Evolutionary conservation across 2,113 vertebrate species (phyloP), one percentile per base, ranked within the genome.

Genomic region (Xiphorhynchus elegans): DNA sequence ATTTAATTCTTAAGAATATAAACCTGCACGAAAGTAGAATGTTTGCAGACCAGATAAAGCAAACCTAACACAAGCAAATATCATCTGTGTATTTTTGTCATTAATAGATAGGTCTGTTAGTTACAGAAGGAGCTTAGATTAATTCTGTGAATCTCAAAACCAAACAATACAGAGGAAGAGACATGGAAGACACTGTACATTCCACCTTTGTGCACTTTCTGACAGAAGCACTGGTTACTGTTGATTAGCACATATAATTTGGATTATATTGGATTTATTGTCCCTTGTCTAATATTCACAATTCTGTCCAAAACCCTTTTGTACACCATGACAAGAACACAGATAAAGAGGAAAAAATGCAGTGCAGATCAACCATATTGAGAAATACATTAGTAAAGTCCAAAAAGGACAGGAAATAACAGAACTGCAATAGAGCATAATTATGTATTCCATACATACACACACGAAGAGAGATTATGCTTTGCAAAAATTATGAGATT

Each of bases 141-240:
- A 93, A 88, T 91, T 80, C 44, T 70, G 11, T 63, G 63, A 93
- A 80, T 91, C 93, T 79, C 82, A 84, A 91, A 93, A 35, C 26
- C 68, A 91, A 94, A 94, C 58, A 84, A 46, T 46, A 74, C 5
- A 59, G 33, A 73, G 25, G 28, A 79, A 79, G 20, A 91, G 47
- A 47, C 18, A 62, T 25, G 4, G 4, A 59, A 55, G 7, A 56
- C 67, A 39, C n/a, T 24, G 12, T 31, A 24, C 13, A 31, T 56
- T 92, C 40, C 62, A 7, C 1, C 3, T 6, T 7, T 82, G 17
- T 63, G 13, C 1, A 4, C 24, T 50, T 85, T 82, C 46, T 83
- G 39, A 37, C n/a, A 73, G 58, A 91, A 96, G 53, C 19, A 42
- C 16, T 0, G 0, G 13, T 62, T 83, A 58, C 33, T 70, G 42